These are phyloP conservation scores for Lepidurus packardi DNA, from an alignment of 1,140 invertebrate genomes.

Conservation along the genomic window DNA sequence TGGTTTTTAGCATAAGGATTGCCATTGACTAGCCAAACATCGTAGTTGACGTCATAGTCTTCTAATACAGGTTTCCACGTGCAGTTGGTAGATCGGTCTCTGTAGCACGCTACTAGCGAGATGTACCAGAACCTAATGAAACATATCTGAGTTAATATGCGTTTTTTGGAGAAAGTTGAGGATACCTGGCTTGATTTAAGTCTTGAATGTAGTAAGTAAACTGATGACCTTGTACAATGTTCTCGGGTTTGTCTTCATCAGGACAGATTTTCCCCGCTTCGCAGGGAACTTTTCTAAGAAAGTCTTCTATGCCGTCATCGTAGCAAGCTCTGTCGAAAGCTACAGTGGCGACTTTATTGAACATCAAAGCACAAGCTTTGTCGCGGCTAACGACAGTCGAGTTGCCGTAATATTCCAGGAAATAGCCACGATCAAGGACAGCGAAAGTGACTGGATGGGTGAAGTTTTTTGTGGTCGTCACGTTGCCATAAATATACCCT, in stretches of 20 bases:
- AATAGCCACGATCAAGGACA: conserved; percentile 77
- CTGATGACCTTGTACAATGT: conserved; percentile 80
- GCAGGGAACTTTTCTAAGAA: conserved; percentile 83
- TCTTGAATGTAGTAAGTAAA: conserved; percentile 91
- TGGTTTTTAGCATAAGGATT: conserved; percentile 76
- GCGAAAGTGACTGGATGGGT: conserved; percentile 71
- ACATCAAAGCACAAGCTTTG: conserved; percentile 73
- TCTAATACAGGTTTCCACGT: conserved; percentile 69
- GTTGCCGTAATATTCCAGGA: conserved; percentile 82
- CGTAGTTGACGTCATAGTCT: conserved; percentile 64
- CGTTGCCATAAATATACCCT: conserved; percentile 92
- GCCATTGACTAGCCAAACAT: conserved; percentile 94
- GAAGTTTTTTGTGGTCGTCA: conserved; percentile 63
- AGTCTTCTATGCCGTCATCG: conserved; percentile 70
- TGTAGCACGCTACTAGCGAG: conserved; percentile 84
- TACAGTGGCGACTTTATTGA: conserved; percentile 68
- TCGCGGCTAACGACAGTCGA: conserved; percentile 55
- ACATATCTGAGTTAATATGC: conserved; percentile 37
- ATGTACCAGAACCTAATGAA: conserved; percentile 85
- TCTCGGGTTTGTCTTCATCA: conserved; percentile 77
- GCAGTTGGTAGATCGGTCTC: conserved; percentile 64
- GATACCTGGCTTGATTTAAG: conserved; percentile 76
- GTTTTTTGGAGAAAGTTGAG: background rate
- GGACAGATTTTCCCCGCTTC: conserved; percentile 65
- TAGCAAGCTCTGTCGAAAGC: conserved; percentile 79